These are phyloP conservation scores for Diarsia mendica DNA, from an alignment of 2,888 invertebrate species.

Conservation along the genomic window DNA sequence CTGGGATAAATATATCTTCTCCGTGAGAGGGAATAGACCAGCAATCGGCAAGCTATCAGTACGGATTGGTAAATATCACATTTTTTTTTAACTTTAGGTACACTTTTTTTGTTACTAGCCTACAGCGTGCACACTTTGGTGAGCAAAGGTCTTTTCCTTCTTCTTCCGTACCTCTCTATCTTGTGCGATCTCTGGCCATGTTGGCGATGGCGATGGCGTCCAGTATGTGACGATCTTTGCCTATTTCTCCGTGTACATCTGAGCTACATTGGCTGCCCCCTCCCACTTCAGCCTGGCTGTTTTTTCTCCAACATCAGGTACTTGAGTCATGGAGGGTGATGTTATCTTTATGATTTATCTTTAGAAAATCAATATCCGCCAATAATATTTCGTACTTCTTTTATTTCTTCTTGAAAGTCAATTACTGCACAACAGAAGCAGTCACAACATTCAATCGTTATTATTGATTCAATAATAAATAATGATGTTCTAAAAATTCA, in stretches of 20 bases:
- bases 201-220: too few relatives aligned
- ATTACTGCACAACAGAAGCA: neutral
- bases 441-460: neutral
- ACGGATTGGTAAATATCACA: neutral
- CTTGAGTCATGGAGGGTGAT: neutral
- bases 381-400: neutral
- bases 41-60: neutral
- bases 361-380: neutral
- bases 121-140: too few relatives aligned
- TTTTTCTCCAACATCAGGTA: neutral
- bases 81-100: too few relatives aligned
- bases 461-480: constrained; percentile 9
- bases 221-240: neutral
- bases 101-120: too few relatives aligned
- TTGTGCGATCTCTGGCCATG: neutral
- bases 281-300: neutral
- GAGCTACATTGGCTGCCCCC: neutral
- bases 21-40: neutral
- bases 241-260: neutral
- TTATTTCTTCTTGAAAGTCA: neutral
- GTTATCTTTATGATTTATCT: neutral
- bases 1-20: neutral
- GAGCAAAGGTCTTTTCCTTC: too few relatives aligned
- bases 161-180: neutral
- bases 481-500: neutral